Conservation (phyloP, 2,888 invertebrate species). For the Ormyrus pomaceus region DNA sequence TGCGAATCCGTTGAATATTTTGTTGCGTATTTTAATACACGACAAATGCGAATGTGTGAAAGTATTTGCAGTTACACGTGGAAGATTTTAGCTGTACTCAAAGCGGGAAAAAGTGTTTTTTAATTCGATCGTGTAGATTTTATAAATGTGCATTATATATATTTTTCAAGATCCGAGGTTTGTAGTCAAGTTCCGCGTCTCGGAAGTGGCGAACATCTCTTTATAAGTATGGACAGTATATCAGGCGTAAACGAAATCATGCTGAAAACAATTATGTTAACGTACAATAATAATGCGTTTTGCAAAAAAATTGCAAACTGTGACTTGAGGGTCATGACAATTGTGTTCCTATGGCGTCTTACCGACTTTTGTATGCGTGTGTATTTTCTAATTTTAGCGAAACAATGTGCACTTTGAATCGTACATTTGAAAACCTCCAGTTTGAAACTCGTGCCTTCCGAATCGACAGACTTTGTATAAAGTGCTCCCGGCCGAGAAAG, state of each 20-base stretch:
- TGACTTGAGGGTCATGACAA: conserved; percentile 25
- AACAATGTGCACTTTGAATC: conserved; percentile 10
- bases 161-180: neutral
- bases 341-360: conserved; percentile 53
- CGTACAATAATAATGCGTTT: conserved; percentile 10
- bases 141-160: conserved; percentile 5
- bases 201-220: neutral
- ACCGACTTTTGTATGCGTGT: conserved; percentile 34
- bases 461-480: too few relatives aligned
- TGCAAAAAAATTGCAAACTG: neutral
- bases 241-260: conserved; percentile 39
- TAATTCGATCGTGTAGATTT: conserved; percentile 37
- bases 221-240: neutral
- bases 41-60: neutral
- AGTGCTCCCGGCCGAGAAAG: too few relatives aligned
- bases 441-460: neutral
- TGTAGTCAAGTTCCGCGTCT: neutral
- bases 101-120: conserved; percentile 19
- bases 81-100: conserved; percentile 22
- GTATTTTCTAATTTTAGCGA: conserved; percentile 4
- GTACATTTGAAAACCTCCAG: neutral
- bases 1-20: conserved; percentile 39
- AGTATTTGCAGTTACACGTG: conserved; percentile 30
- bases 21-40: conserved; percentile 36
- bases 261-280: conserved; percentile 11